Percentiles rank a stretch among this genome's conserved stretches.
Conservation (phyloP, 2,113 vertebrate genomes). For the Aspiorhynchus laticeps region DNA sequence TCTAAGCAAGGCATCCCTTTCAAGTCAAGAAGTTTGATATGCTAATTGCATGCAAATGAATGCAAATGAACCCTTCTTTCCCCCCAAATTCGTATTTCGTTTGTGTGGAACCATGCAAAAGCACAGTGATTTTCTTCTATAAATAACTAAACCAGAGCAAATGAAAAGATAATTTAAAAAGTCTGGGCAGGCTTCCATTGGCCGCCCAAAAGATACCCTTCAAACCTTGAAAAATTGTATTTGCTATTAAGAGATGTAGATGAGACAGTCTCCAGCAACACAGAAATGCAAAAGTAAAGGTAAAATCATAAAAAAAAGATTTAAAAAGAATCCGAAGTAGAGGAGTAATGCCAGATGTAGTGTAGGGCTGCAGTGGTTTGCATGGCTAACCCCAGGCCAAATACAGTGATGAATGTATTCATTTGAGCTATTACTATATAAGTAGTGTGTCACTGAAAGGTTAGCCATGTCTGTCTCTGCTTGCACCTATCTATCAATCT, state of each 20-base stretch:
- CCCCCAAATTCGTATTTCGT: slow-evolving; percentile 55
- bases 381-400: slow-evolving; percentile 13
- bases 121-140: slow-evolving; percentile 47
- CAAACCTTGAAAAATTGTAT: background rate
- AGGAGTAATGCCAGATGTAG: slow-evolving; percentile 55
- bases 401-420: slow-evolving; percentile 55
- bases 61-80: slow-evolving; percentile 67
- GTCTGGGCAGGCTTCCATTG: slow-evolving; percentile 7
- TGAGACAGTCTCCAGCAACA: background rate
- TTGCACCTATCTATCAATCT: slow-evolving; percentile 45
- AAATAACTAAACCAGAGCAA: slow-evolving; percentile 46
- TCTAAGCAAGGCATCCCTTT: slow-evolving; percentile 72
- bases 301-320: background rate
- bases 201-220: background rate
- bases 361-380: slow-evolving; percentile 25
- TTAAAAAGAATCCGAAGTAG: slow-evolving; percentile 29
- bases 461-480: slow-evolving; percentile 54
- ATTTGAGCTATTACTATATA: slow-evolving; percentile 56
- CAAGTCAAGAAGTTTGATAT: slow-evolving; percentile 75
- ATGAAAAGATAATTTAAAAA: slow-evolving; percentile 31
- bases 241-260: slow-evolving; percentile 7
- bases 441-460: slow-evolving; percentile 47
- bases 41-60: slow-evolving; percentile 75
- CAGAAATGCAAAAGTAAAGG: slow-evolving; percentile 3
- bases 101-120: slow-evolving; percentile 49